These are phyloP conservation scores for Fabriciana adippe DNA, from an alignment of 2,888 invertebrate genomes.

Conservation along the genomic window DNA sequence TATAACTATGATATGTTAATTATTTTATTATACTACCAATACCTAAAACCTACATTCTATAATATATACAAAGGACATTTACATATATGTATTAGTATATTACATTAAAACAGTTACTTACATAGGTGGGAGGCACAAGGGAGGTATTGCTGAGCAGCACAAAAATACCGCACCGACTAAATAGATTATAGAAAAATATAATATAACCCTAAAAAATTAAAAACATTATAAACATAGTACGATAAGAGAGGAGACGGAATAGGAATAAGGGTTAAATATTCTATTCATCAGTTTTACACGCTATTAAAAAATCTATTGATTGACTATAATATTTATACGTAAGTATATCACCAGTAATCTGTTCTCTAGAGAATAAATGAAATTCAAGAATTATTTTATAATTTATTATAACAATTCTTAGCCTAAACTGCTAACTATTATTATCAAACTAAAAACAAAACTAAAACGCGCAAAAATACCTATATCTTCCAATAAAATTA, in stretches of 20 bases:
- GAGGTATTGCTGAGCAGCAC: constrained; percentile 83
- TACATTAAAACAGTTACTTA: constrained; percentile 55
- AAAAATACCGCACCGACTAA: constrained; percentile 86
- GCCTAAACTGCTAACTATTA: too few relatives aligned
- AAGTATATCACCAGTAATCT: not conserved
- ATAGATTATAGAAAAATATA: constrained; percentile 89
- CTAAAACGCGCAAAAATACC: constrained; percentile 46
- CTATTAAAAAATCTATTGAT: not conserved
- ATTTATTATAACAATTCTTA: too few relatives aligned
- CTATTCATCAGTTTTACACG: not conserved
- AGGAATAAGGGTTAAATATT: not conserved
- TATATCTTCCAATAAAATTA: constrained; percentile 89
- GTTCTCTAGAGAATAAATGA: not conserved
- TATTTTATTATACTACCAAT: too few relatives aligned
- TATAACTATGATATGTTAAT: too few relatives aligned
- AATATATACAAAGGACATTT: not conserved
- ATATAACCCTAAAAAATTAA: constrained; percentile 84
- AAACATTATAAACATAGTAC: constrained; percentile 44
- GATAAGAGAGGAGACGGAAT: not conserved
- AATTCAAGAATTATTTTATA: not conserved
- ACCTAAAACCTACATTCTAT: not conserved
- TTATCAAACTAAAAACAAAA: not conserved
- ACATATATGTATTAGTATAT: not conserved
- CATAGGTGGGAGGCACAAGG: constrained; percentile 80
- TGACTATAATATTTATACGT: not conserved